Evolutionary conservation across 2,113 vertebrate genomes (phyloP).

Genomic region (Poeciliopsis prolifica): DNA sequence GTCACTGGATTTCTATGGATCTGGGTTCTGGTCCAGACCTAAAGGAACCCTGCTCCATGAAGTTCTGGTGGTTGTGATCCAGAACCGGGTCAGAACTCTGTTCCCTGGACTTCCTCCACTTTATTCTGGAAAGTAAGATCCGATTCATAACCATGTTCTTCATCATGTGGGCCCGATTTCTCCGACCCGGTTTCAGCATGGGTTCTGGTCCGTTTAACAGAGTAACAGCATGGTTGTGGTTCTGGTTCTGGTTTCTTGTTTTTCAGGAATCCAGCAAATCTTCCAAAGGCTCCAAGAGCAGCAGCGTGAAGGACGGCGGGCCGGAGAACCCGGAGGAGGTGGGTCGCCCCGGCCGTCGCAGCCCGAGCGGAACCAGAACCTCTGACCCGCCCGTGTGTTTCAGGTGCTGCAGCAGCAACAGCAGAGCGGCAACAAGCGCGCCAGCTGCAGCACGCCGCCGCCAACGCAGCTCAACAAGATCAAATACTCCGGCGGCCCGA

Average conservation of each 20-base stretch:
- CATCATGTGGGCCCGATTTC: no score
- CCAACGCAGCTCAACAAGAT: slow-evolving; percentile 98
- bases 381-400: background rate
- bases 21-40: no score
- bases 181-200: no score
- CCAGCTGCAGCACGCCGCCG: slow-evolving; percentile 91
- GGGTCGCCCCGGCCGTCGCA: slow-evolving; percentile 33
- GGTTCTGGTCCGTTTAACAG: background rate
- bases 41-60: no score
- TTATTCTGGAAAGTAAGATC: background rate
- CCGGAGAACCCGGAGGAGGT: slow-evolving; percentile 89
- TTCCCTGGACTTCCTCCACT: background rate
- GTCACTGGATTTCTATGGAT: no score
- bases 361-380: no score
- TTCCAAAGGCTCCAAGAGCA: slow-evolving; percentile 83
- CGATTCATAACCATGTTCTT: background rate
- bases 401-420: slow-evolving; percentile 56
- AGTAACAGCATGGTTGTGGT: background rate
- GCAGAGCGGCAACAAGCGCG: slow-evolving; percentile 87
- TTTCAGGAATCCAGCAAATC: slow-evolving; percentile 90
- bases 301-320: slow-evolving; percentile 81
- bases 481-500: slow-evolving; percentile 93
- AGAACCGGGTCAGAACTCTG: background rate
- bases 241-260: background rate
- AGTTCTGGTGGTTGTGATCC: no score